Evolutionary conservation across 2,888 invertebrate species (phyloP), one percentile per base, ranked within the genome.

Genomic region (Taphrorychus bicolor): DNA sequence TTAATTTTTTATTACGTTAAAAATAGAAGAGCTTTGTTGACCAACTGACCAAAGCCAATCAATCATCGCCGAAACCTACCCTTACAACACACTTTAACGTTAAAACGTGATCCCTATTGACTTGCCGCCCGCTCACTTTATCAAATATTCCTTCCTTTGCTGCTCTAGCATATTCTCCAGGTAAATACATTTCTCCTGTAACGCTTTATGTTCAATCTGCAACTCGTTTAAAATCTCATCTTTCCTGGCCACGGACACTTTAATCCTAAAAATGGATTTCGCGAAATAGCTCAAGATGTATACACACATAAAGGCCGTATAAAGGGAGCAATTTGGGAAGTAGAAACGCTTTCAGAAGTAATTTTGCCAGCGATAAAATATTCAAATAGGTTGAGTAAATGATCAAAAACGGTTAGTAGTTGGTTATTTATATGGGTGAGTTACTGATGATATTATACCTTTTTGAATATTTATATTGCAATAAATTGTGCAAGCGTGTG

Each of bases 231-330:
- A 86, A 5, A 91, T 87, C 3, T 92, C 88, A 78, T 94, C 92
- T 79, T 94, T 94, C 67, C 91, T 88, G 0, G 90, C 89, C 17
- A 94, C 88, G 0, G 93, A 91, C 66, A 92, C 87, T 81, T 92
- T 93, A 14, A 94, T 92, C 76, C 93, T 92, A 18, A 32, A 32
- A 52, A 32, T 32, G 32, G 14, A 32, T 54, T 51, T 51, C 3
- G 1, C 3, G 5, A 19, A 51, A 19, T 21, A 17, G 18, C 51
- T 21, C n/a, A 51, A 14, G 45, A 32, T 32, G 32, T 32, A 32
- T 45, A 45, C 45, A 45, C 14, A 3, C 3, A 45, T 17, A 17
- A 45, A 45, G 45, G 14, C n/a, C 18, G 7, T 45, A 45, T 18
- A 45, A 17, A 17, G 45, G 45, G 16, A 45, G 18, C 45, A 45